Percentiles rank a stretch among this genome's conserved stretches.
These are phyloP conservation scores for Nomada flava DNA, from an alignment of 2,888 invertebrate species.

Conservation along the genomic window DNA sequence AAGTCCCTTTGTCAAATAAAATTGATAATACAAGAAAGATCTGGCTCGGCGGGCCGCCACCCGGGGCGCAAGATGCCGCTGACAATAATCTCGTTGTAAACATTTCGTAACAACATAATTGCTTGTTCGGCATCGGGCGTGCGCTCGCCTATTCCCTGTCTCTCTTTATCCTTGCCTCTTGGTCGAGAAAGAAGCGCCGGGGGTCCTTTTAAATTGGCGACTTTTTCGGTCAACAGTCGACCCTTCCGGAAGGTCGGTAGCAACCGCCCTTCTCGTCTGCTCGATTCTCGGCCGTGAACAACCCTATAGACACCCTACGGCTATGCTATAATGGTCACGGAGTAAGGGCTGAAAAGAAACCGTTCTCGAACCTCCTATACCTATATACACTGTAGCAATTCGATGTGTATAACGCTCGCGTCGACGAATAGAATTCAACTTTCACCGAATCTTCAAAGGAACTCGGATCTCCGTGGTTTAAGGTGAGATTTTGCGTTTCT, in stretches of 20 bases:
- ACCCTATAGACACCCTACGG: conserved; percentile 79
- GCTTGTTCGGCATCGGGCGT: conserved; percentile 77
- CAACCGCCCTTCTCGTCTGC: conserved; percentile 69
- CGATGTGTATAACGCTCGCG: conserved; percentile 32
- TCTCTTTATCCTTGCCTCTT: conserved; percentile 35
- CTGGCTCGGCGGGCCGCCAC: conserved; percentile 63
- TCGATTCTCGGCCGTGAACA: conserved; percentile 75
- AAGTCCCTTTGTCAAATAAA: conserved; percentile 77
- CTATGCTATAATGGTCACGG: conserved; percentile 80
- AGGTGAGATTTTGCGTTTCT: conserved; percentile 69
- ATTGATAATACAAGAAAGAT: conserved; percentile 77
- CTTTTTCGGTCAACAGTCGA: conserved; percentile 84
- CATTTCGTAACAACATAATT: conserved; percentile 84
- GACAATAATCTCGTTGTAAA: conserved; percentile 84
- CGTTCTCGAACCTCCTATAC: conserved; percentile 60
- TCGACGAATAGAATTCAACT: conserved; percentile 72
- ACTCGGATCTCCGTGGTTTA: conserved; percentile 65
- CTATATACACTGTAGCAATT: conserved; percentile 40
- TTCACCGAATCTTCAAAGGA: conserved; percentile 70
- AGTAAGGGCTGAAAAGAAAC: conserved; percentile 75
- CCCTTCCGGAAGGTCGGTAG: conserved; percentile 81
- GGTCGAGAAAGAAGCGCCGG: conserved; percentile 76
- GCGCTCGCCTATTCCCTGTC: conserved; percentile 56
- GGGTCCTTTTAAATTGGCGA: conserved; percentile 84
- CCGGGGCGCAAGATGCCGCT: conserved; percentile 82